Evolutionary conservation across 2,888 invertebrate species (phyloP).

Genomic region (Athalia rosae): DNA sequence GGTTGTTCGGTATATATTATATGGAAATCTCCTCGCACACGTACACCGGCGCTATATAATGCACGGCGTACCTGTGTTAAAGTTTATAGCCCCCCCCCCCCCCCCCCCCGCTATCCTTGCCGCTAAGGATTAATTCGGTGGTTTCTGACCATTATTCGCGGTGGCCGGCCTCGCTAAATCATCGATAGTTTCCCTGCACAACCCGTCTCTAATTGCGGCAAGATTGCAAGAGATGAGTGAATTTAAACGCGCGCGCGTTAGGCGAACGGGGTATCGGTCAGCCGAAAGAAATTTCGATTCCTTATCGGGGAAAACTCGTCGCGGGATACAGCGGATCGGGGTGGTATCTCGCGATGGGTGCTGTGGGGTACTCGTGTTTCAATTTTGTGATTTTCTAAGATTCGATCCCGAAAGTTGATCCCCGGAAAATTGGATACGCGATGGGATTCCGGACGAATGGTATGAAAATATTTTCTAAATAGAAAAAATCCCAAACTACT

Average conservation of each 20-base stretch:
- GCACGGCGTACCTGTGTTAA: no score
- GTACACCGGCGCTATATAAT: no score
- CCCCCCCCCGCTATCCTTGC: no score
- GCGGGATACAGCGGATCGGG: constrained; percentile 10
- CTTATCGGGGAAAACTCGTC: constrained; percentile 26
- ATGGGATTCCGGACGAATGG: constrained; percentile 63
- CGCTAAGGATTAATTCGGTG: no score
- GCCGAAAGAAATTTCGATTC: neutral
- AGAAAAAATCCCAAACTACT: constrained; percentile 35
- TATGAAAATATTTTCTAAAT: constrained; percentile 37
- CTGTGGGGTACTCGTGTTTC: constrained; percentile 44
- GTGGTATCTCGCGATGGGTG: constrained; percentile 14
- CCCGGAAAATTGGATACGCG: constrained; percentile 72
- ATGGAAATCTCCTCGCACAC: no score
- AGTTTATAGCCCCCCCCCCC: no score
- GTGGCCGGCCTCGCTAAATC: no score
- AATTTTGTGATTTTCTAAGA: constrained; percentile 62
- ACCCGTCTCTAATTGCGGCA: neutral
- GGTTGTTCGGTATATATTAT: no score
- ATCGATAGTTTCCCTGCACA: no score
- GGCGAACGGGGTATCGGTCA: neutral
- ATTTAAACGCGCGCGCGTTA: no score
- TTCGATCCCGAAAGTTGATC: constrained; percentile 67
- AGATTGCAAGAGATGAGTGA: neutral
- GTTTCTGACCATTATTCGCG: no score